Evolutionary conservation across 2,113 vertebrate species (phyloP), one percentile per base, ranked within the genome.

Genomic region (Perccottus glenii): DNA sequence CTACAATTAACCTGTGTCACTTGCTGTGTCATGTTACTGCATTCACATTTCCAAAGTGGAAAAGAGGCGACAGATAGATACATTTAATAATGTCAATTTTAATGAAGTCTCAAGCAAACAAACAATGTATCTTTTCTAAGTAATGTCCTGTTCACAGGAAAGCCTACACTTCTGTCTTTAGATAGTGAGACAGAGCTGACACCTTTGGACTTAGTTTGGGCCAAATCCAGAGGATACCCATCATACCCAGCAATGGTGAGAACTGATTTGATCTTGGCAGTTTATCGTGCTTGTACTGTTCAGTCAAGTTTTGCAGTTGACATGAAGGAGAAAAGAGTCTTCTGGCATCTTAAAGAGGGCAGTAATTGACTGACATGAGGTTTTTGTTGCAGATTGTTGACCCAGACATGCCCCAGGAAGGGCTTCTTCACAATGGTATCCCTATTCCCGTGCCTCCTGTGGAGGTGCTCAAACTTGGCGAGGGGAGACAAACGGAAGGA

Each of bases 181-280:
- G 95, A 96, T 77, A 92, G 88, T 48, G 91, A 93, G 53, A 86
- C 90, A 19, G 93, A 96, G 83, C 94, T 98, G 85, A 91, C 95
- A 73, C 95, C 98, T 66, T 86, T 99, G 89, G 95, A 97, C 86
- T 92, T 98, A 0, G 97, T 99, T 80, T 99, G 98, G 97, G 97
- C 98, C 73, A 99, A 99, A 92, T 98, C 95, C 86, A 94, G 98
- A 87, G 98, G 97, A 48, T 99, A 99, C 27, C 98, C 98, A 38
- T 99, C 96, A 61, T 99, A 99, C 85, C 98, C 98, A 42, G 96
- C 98, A 65, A 88, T 99, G 96, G 97, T 99, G 86, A 96, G 95
- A 81, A 60, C 52, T 12, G 14, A 32, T 65, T 75, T 53, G 6
- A 12, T 69, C 48, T 75, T 5, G 38, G 12, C 5, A 6, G 55